These are phyloP conservation scores for Caenorhabditis sinica DNA, from an alignment of 2,888 invertebrate genomes.

Conservation along the genomic window DNA sequence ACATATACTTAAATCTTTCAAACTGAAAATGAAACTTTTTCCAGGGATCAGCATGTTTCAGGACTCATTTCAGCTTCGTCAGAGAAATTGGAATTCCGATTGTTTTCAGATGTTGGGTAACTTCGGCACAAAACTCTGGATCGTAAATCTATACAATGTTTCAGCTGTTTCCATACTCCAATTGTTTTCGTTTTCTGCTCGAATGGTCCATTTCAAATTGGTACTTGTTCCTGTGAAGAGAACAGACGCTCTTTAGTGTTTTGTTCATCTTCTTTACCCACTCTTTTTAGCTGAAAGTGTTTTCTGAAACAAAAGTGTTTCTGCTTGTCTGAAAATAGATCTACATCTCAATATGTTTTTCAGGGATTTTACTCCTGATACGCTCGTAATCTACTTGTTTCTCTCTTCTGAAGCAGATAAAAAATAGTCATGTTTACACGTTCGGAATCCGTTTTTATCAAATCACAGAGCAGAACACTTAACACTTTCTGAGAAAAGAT, in stretches of 20 bases:
- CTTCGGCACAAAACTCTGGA: too few species aligned
- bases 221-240: background rate
- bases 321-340: conserved; percentile 8
- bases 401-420: conserved; percentile 8
- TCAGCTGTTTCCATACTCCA: background rate
- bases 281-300: background rate
- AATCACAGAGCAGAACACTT: conserved; percentile 52
- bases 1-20: conserved; percentile 53
- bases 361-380: conserved; percentile 1
- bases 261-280: background rate
- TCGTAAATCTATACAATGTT: conserved; percentile 1
- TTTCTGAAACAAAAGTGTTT: conserved; percentile 29
- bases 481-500: conserved; percentile 22
- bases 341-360: background rate
- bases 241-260: conserved; percentile 22
- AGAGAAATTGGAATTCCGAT: background rate
- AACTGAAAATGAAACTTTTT: conserved; percentile 18
- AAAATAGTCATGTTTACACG: conserved; percentile 53
- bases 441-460: conserved; percentile 20
- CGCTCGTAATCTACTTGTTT: conserved; percentile 30
- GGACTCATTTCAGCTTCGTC: background rate
- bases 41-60: background rate
- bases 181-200: background rate
- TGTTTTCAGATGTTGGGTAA: too few species aligned
- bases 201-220: conserved; percentile 4